phyloP scores from a whole-genome alignment of 2,797 vertebrate species.

The Sorex maritimensis region DNA sequence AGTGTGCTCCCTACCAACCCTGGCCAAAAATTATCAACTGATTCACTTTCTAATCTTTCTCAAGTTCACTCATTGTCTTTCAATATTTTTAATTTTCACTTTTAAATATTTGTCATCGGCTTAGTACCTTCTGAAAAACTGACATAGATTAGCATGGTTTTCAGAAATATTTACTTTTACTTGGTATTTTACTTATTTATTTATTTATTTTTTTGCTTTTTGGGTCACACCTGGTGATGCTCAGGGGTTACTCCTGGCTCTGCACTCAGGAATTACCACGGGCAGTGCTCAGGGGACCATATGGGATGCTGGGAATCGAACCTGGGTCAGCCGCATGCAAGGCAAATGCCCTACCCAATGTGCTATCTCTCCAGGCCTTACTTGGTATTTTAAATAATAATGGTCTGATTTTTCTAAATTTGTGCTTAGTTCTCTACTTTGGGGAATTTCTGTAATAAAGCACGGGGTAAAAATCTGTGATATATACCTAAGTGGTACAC shows the following conservation, averaged over 20 bases:
- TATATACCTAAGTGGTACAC: neutral
- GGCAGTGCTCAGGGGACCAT: too few species aligned
- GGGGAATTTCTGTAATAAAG: constrained; percentile 27
- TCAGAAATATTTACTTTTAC: neutral
- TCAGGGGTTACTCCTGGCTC: too few species aligned
- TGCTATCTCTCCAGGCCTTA: neutral
- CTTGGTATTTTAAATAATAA: constrained; percentile 2
- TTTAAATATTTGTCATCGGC: neutral
- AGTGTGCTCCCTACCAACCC: too few species aligned
- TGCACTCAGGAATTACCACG: too few species aligned
- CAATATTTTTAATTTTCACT: constrained; percentile 5
- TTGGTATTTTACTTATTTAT: neutral
- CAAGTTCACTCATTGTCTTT: constrained; percentile 33
- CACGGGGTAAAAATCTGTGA: neutral
- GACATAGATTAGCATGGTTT: neutral
- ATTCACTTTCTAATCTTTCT: neutral
- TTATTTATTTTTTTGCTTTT: too few species aligned
- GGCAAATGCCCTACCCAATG: too few species aligned
- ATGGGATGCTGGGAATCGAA: too few species aligned
- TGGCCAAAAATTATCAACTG: too few species aligned
- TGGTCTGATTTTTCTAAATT: neutral
- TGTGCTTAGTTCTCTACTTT: neutral
- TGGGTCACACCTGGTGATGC: too few species aligned
- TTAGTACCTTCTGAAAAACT: neutral
- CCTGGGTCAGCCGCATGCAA: too few species aligned